Evolutionary conservation across 2,113 vertebrate species (phyloP), one percentile per base, ranked within the genome.

Genomic region (rat (Rattus norvegicus)): DNA sequence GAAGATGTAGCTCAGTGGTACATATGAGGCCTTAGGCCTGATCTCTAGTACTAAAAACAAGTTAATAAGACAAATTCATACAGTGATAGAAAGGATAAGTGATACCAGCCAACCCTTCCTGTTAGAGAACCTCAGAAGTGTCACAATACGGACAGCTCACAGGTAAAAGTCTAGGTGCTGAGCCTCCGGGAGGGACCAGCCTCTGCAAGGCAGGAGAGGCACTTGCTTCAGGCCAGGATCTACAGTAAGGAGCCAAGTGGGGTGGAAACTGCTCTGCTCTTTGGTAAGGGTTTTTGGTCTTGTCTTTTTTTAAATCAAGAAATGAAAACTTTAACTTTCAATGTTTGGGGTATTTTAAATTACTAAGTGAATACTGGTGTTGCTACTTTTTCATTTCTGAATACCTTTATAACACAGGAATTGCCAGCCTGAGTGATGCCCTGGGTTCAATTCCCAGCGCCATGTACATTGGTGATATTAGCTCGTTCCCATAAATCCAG

Each of bases 281-380:
- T 83, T 59, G 80, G 54, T 39, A 61, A 59, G 56, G 52, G 80
- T 3, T 83, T 83, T 59, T 36, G 8, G 36, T 7, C 84, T 81
- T 91, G 39, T 86, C 43, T 61, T 54, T 56, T 79, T 30, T 59
- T 59, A 17, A 52, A 63, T 28, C 70, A 91, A 88, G 26, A 81
- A 91, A 81, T 47, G 54, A 94, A 96, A 47, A 67, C 28, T 69
- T 79, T 47, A 87, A 80, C 87, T 59, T 52, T 75, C 33, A 76
- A 89, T 43, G 30, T 61, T 70, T 90, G 47, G 65, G 69, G 67
- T n/a, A 24, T 47, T 93, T 94, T 72, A 79, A 92, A 61, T 92
- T 79, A 36, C 24, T 73, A 86, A 94, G 43, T 61, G 84, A 91
- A 90, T 84, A 88, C 79, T 69, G 59, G 20, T 72, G 73, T 72